phyloP scores from a whole-genome alignment of 2,888 invertebrate species.

The Cephus sareptanus region DNA sequence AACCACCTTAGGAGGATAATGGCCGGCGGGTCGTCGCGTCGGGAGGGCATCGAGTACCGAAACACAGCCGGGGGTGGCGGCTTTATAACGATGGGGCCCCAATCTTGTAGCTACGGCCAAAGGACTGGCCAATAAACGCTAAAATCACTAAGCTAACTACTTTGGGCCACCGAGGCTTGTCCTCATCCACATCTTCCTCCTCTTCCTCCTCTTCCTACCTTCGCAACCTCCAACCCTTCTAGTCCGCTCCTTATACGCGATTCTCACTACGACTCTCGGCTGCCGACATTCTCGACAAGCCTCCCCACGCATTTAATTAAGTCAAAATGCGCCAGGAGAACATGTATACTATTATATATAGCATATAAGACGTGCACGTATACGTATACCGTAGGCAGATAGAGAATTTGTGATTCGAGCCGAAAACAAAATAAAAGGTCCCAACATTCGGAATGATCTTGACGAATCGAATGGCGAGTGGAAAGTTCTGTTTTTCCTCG shows the following conservation, averaged over 20 bases:
- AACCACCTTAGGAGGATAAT: conserved; percentile 38
- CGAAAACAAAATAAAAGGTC: neutral
- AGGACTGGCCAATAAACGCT: conserved; percentile 60
- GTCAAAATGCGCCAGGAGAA: conserved; percentile 15
- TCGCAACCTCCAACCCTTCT: conserved; percentile 3
- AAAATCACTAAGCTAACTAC: conserved; percentile 63
- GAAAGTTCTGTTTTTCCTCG: conserved; percentile 24
- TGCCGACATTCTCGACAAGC: neutral
- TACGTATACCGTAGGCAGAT: no score
- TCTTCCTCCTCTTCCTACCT: conserved; percentile 1
- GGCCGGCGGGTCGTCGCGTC: conserved; percentile 18
- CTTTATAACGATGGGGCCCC: conserved; percentile 51
- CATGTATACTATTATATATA: no score
- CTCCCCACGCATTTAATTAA: conserved; percentile 54
- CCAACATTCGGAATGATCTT: conserved; percentile 18
- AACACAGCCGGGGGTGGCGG: conserved; percentile 35
- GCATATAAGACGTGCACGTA: no score
- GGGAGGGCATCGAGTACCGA: neutral
- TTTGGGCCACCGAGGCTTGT: conserved; percentile 45
- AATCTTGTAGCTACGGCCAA: conserved; percentile 58
- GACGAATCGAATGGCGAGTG: conserved; percentile 30
- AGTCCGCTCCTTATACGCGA: conserved; percentile 8
- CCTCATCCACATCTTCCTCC: conserved; percentile 23
- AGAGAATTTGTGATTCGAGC: neutral
- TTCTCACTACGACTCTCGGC: neutral